Evolutionary conservation across 2,888 invertebrate genomes (phyloP), one percentile per base, ranked within the genome.

Genomic region (Eudasyphora cyanicolor): DNA sequence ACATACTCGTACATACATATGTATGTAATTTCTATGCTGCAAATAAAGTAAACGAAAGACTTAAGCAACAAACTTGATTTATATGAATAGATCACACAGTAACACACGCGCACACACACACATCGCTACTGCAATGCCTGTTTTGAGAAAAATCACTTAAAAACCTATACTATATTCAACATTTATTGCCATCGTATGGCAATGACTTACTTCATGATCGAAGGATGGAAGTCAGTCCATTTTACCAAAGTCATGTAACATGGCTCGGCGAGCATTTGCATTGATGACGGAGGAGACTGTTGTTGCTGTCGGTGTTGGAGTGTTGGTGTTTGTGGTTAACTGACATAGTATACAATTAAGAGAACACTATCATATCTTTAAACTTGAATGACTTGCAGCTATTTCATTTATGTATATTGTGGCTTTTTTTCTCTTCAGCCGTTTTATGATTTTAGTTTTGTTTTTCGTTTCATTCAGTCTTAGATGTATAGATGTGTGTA

Each of bases 381-480:
- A 84, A 79, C 81, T 75, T 69, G 81, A 84, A 84, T 84, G 81
- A 84, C 84, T 81, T 76, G 84, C 84, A 84, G 84, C 84, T 84
- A 84, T 84, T 76, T 78, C 75, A 78, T 73, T 38, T 64, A n/a
- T 42, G 42, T 67, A 42, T 60, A 6, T 51, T n/a, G 51, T 24
- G 60, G n/a, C n/a, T n/a, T n/a, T n/a, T 60, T 27, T 60, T 14
- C 57, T 38, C 10, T 19, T 8, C 12, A 64, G 38, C 64, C 1
- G 38, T 38, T 67, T 38, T 21, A 24, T 42, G 19, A 67, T 17
- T 67, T 67, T 42, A 10, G 42, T 17, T 67, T 67, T 42, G 24
- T 19, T 42, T 45, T 38, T 38, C 17, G 19, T 38, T 54, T 21
- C 64, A 64, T 57, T 38, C 38, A 14, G 38, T 14, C 38, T 6